Conservation (phyloP, 1,140 invertebrate genomes). For the Antheraea mylitta region DNA sequence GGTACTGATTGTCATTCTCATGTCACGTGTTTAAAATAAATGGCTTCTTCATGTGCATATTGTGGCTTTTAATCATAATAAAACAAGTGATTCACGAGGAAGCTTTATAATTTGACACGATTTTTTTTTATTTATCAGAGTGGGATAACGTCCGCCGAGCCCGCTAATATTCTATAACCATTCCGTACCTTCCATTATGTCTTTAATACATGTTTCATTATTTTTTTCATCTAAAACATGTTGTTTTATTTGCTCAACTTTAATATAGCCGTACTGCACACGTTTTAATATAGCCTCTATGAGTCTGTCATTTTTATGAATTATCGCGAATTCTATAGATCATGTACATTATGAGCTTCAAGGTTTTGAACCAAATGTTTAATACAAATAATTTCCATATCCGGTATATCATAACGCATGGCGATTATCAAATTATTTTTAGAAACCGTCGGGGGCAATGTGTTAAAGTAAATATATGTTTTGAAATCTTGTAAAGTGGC, state of each 20-base stretch:
- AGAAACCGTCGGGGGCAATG: slow-evolving; percentile 29
- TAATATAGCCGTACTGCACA: background rate
- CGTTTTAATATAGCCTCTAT: slow-evolving; percentile 31
- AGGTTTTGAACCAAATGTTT: slow-evolving; percentile 25
- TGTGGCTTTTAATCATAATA: too few species aligned
- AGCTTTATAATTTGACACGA: too few species aligned
- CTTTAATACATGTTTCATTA: too few species aligned
- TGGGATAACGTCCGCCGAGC: too few species aligned
- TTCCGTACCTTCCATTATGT: too few species aligned
- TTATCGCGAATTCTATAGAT: slow-evolving; percentile 36
- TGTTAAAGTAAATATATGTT: slow-evolving; percentile 36
- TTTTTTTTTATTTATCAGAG: too few species aligned
- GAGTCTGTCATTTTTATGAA: slow-evolving; percentile 30
- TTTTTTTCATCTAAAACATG: too few species aligned
- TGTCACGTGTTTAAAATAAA: too few species aligned
- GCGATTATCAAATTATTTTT: slow-evolving; percentile 35
- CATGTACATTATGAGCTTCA: slow-evolving; percentile 30
- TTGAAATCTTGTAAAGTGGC: slow-evolving; percentile 33
- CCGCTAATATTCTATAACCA: too few species aligned
- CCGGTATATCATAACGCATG: slow-evolving; percentile 39
- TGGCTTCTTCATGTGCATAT: too few species aligned
- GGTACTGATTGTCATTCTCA: too few species aligned
- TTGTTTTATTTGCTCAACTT: background rate
- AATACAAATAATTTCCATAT: slow-evolving; percentile 33
- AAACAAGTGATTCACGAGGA: too few species aligned